Percentiles rank a stretch among this genome's conserved stretches.
Evolutionary conservation across 2,888 invertebrate genomes (phyloP).

Genomic region (Meliscaeva auricollis): DNA sequence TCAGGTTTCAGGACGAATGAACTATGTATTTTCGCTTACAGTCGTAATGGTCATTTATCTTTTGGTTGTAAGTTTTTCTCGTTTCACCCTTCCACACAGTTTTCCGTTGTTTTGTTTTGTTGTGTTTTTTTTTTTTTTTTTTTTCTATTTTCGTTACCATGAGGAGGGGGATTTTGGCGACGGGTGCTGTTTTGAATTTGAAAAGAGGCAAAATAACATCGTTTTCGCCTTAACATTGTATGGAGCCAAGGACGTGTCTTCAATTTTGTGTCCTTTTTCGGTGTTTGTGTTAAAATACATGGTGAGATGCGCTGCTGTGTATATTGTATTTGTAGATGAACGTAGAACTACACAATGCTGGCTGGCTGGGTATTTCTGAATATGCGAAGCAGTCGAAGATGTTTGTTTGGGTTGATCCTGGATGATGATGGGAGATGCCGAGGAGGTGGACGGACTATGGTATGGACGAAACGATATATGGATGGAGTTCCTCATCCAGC

Average conservation of each 20-base stretch:
- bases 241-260: slow-evolving; percentile 73
- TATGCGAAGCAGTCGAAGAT: slow-evolving; percentile 48
- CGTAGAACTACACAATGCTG: slow-evolving; percentile 13
- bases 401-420: slow-evolving; percentile 53
- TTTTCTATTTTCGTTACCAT: neutral
- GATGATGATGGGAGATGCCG: slow-evolving; percentile 7
- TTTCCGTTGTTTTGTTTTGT: slow-evolving; percentile 14
- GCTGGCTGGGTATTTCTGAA: neutral
- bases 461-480: slow-evolving; percentile 44
- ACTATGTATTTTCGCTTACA: slow-evolving; percentile 67
- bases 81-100: slow-evolving; percentile 21
- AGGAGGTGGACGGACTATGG: slow-evolving; percentile 7
- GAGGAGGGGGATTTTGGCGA: slow-evolving; percentile 58
- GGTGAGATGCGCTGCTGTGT: slow-evolving; percentile 27
- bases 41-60: slow-evolving; percentile 74
- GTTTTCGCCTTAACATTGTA: slow-evolving; percentile 66
- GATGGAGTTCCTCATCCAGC: slow-evolving; percentile 71
- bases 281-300: slow-evolving; percentile 44
- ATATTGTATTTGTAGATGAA: neutral
- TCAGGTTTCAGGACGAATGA: slow-evolving; percentile 53
- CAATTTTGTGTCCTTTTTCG: slow-evolving; percentile 50
- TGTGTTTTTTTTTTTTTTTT: slow-evolving; percentile 8
- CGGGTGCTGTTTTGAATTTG: slow-evolving; percentile 75
- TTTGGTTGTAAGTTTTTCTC: slow-evolving; percentile 59
- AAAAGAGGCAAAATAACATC: slow-evolving; percentile 71